phyloP scores from a whole-genome alignment of 37 sponge, comb jelly and placozoan genomes.

The Chondrilla cf. caribensis region DNA sequence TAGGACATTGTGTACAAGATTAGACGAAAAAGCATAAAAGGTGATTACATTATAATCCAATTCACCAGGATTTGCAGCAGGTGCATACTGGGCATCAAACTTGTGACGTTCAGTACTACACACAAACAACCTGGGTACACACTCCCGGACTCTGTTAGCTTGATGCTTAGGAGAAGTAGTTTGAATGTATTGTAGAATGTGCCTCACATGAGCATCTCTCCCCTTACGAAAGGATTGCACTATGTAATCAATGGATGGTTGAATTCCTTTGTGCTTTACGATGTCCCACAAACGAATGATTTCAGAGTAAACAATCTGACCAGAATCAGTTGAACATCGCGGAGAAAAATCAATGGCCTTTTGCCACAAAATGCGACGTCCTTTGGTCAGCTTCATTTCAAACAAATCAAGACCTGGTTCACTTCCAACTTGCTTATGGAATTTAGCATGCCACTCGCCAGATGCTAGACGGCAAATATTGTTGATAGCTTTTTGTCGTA shows the following conservation, averaged over 20 bases:
- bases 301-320: conserved; percentile 49
- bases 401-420: conserved; percentile 31
- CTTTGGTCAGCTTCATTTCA: conserved; percentile 56
- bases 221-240: conserved; percentile 38
- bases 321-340: conserved; percentile 23
- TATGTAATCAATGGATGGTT: conserved; percentile 36
- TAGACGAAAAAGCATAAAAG: conserved; percentile 48
- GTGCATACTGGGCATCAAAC: conserved; percentile 6
- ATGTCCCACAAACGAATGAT: conserved; percentile 78
- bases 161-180: neutral
- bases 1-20: conserved; percentile 41
- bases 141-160: neutral
- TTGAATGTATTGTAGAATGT: neutral
- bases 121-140: conserved; percentile 1
- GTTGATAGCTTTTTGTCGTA: conserved; percentile 19
- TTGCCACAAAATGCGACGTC: conserved; percentile 67
- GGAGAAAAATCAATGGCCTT: conserved; percentile 68
- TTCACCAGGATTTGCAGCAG: conserved; percentile 54
- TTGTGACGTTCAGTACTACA: neutral
- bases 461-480: conserved; percentile 51
- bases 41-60: conserved; percentile 55
- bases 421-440: conserved; percentile 32
- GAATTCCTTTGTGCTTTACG: conserved; percentile 37
- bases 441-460: conserved; percentile 41
- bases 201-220: conserved; percentile 1